Percentiles rank a stretch among this genome's conserved stretches.
These are phyloP conservation scores for Pungitius pungitius DNA, from an alignment of 2,113 vertebrate genomes.

Conservation along the genomic window DNA sequence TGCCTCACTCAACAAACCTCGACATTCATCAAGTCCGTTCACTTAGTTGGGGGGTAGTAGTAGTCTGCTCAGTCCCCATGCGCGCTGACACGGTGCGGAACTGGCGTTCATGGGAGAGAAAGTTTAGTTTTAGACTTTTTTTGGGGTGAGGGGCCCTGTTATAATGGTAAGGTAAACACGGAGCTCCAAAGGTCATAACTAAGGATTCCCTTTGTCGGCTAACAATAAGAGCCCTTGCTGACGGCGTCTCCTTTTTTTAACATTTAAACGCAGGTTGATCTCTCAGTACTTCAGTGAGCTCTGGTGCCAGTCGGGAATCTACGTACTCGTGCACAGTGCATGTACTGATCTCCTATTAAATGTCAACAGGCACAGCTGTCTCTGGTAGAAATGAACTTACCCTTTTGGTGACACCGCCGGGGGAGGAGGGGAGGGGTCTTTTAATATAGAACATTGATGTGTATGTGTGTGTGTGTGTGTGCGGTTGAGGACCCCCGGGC, in stretches of 20 bases:
- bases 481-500: neutral
- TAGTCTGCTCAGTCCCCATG: neutral
- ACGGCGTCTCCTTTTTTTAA: neutral
- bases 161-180: too few relatives aligned
- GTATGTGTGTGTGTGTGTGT: neutral
- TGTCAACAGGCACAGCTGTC: conserved; percentile 78
- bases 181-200: too few relatives aligned
- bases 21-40: conserved; percentile 7
- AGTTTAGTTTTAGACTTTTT: too few relatives aligned
- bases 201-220: neutral
- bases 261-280: neutral
- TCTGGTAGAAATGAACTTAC: conserved; percentile 53
- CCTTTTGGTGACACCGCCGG: conserved; percentile 30
- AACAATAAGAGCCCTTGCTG: neutral
- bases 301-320: conserved; percentile 1
- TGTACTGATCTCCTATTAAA: conserved; percentile 62
- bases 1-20: neutral
- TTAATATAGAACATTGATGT: neutral
- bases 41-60: conserved; percentile 8
- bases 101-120: too few relatives aligned
- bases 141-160: too few relatives aligned
- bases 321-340: neutral
- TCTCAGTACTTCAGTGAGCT: neutral
- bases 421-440: neutral
- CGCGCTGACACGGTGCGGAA: too few relatives aligned